phyloP scores from a whole-genome alignment of 1,140 invertebrate species.

The Batillaria attramentaria region DNA sequence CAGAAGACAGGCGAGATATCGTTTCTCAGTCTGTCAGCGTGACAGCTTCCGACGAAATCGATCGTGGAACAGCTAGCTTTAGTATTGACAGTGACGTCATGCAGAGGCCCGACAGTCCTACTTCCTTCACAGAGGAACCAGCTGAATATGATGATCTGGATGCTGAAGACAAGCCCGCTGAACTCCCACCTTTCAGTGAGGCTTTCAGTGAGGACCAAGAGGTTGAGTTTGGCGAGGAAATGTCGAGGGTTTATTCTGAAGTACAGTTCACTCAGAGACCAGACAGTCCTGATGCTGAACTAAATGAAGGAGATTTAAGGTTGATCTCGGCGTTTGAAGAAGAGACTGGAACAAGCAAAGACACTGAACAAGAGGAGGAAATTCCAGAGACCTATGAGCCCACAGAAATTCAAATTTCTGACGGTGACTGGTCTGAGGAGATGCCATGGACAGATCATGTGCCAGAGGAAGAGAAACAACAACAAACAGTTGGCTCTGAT shows the following conservation, averaged over 20 bases:
- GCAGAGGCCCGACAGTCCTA: conserved; percentile 16
- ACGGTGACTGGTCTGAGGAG: background rate
- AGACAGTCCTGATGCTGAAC: background rate
- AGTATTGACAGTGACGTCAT: background rate
- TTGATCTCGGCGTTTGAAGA: background rate
- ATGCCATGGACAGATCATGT: too few species aligned
- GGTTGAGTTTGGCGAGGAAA: conserved; percentile 17
- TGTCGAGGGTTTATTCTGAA: too few species aligned
- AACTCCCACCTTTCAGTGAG: conserved; percentile 17
- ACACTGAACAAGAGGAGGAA: background rate
- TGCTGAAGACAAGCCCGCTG: background rate
- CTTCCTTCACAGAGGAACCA: conserved; percentile 18
- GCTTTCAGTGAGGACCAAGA: background rate
- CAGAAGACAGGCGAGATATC: too few species aligned
- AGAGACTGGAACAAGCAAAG: background rate
- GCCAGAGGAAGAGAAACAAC: too few species aligned
- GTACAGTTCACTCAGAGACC: too few species aligned
- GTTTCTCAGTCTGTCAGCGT: too few species aligned
- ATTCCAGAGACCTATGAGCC: background rate
- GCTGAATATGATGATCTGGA: background rate
- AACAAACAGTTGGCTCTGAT: too few species aligned
- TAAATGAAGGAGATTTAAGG: background rate
- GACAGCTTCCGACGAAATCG: background rate
- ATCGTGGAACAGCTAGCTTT: background rate
- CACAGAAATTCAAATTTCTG: background rate